A percentile compares a stretch with the other conserved stretches of the same genome.
Conservation (phyloP, 2,888 invertebrate species). For the Balanococcus diminutus region DNA sequence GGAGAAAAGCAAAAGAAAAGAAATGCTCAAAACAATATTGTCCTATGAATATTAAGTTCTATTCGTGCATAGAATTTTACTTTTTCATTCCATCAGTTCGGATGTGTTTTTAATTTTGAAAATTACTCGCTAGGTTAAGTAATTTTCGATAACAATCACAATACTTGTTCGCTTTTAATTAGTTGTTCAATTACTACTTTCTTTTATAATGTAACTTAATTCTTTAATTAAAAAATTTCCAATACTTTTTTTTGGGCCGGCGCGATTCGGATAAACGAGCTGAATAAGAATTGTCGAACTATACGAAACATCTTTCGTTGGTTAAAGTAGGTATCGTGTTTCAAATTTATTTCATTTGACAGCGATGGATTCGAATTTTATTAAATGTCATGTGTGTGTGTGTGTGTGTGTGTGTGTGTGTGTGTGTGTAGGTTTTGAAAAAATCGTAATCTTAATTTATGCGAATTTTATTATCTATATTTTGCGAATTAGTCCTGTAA, state of each 20-base stretch:
- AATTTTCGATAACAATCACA: not conserved
- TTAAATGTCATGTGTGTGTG: not conserved
- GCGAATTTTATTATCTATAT: not conserved
- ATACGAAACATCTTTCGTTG: not conserved
- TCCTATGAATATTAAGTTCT: conserved; percentile 19
- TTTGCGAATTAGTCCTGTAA: not conserved
- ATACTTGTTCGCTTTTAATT: conserved; percentile 27
- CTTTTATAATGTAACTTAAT: not conserved
- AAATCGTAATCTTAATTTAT: not conserved
- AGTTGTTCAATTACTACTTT: not conserved
- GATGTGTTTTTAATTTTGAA: conserved; percentile 31
- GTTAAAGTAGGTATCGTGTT: not conserved
- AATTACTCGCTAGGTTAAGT: conserved; percentile 7
- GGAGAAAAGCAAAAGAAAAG: not conserved
- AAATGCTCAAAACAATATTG: conserved; percentile 32
- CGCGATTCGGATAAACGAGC: not conserved
- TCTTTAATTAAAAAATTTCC: conserved; percentile 24
- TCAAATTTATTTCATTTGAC: not conserved
- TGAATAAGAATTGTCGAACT: not conserved
- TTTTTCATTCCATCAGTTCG: conserved; percentile 4
- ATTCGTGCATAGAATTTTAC: conserved; percentile 29
- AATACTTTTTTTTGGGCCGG: not conserved
- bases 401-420: not conserved
- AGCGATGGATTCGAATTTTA: not conserved
- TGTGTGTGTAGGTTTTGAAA: not conserved